Percentiles rank a stretch among this genome's conserved stretches.
phyloP scores from a whole-genome alignment of 2,888 invertebrate species.

The Plutella xylostella region DNA sequence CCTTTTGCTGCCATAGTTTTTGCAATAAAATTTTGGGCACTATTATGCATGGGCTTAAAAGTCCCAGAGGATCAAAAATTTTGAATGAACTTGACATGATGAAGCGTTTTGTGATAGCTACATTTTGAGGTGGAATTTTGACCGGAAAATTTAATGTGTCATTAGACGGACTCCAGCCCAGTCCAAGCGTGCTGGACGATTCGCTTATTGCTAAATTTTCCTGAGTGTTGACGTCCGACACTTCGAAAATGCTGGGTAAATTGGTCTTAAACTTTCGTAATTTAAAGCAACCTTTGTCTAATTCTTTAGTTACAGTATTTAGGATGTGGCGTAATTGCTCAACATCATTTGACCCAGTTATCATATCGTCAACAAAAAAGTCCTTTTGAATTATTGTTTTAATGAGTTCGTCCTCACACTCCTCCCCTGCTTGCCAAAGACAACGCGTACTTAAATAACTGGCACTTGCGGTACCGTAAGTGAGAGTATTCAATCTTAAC shows the following conservation, averaged over 20 bases:
- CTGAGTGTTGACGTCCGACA: too few species aligned
- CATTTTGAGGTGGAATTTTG: too few species aligned
- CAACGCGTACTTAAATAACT: constrained; percentile 3
- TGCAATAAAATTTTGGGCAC: constrained; percentile 9
- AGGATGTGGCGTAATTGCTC: background rate
- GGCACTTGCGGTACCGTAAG: constrained; percentile 8
- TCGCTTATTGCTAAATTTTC: too few species aligned
- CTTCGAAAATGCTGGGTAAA: background rate
- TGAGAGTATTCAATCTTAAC: constrained; percentile 4
- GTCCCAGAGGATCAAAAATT: constrained; percentile 11
- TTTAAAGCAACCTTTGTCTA: constrained; percentile 5
- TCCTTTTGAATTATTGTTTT: constrained; percentile 7
- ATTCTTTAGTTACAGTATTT: constrained; percentile 2
- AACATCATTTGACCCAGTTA: constrained; percentile 4
- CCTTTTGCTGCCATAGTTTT: constrained; percentile 7
- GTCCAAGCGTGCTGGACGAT: constrained; percentile 12
- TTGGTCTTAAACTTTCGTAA: constrained; percentile 13
- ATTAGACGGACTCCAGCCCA: constrained; percentile 16
- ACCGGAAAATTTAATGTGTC: constrained; percentile 16
- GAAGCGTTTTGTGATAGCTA: constrained; percentile 14
- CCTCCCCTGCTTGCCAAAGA: constrained; percentile 7
- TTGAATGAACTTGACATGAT: background rate
- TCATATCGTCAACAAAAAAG: constrained; percentile 8
- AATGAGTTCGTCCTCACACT: constrained; percentile 2
- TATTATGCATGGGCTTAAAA: constrained; percentile 8